These are phyloP conservation scores for Loxodonta africana DNA, from an alignment of 2,113 vertebrate genomes.

Conservation along the genomic window DNA sequence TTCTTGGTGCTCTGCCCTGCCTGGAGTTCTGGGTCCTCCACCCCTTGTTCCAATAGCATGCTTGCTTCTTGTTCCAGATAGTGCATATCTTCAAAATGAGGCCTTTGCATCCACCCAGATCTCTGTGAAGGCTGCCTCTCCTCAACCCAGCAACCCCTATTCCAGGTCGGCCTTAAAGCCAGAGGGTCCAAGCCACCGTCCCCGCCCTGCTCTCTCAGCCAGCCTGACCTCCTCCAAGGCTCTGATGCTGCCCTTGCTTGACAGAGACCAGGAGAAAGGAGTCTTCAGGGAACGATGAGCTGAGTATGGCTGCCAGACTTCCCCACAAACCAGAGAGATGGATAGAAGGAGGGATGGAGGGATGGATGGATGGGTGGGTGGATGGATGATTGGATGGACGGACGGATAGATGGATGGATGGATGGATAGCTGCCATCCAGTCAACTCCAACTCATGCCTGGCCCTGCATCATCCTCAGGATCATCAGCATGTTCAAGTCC, in stretches of 20 bases:
- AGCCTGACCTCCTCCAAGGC: not conserved
- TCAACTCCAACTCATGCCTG: not conserved
- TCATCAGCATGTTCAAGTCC: not conserved
- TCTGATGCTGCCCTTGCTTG: not conserved
- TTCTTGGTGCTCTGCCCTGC: not conserved
- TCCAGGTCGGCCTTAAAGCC: not conserved
- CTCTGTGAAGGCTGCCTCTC: not conserved
- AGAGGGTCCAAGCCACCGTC: not conserved
- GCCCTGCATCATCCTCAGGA: not conserved
- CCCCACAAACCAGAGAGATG: not conserved
- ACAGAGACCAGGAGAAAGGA: not conserved
- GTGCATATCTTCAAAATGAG: not conserved
- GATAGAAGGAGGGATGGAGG: not conserved
- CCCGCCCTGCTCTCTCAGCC: not conserved
- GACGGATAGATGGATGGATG: not conserved
- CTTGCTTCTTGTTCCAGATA: not conserved
- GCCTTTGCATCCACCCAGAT: not conserved
- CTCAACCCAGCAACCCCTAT: fast-evolving
- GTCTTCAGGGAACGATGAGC: not conserved
- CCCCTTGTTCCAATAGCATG: not conserved
- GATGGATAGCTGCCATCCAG: not conserved
- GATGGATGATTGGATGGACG: too few relatives aligned
- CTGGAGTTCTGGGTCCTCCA: not conserved
- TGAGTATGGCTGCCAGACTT: not conserved
- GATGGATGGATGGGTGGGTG: too few relatives aligned